Conservation (phyloP, 2,797 vertebrate genomes). For the Trichosurus vulpecula region DNA sequence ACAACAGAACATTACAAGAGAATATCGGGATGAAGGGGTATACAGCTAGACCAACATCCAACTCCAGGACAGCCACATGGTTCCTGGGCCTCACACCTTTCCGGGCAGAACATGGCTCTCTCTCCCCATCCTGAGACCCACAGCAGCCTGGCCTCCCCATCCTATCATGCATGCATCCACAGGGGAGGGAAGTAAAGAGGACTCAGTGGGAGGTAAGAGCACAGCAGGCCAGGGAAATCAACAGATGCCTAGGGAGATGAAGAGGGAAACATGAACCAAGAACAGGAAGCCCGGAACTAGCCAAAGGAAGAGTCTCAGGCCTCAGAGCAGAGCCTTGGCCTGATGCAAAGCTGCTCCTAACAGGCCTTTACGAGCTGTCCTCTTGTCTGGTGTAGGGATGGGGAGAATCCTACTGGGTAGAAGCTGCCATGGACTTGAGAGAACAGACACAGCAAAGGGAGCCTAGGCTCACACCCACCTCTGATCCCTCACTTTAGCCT, state of each 20-base stretch:
- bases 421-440: background rate
- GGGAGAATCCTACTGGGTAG: background rate
- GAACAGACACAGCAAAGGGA: background rate
- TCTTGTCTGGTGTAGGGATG: background rate
- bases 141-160: background rate
- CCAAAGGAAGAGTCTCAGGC: background rate
- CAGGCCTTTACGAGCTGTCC: background rate
- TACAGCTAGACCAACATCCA: background rate
- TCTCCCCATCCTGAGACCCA: background rate
- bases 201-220: background rate
- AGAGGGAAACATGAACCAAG: background rate
- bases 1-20: conserved; percentile 91
- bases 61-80: background rate
- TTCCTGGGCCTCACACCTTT: background rate
- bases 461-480: background rate
- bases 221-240: background rate
- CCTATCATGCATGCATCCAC: background rate
- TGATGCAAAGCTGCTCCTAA: too few species aligned
- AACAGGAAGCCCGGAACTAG: background rate
- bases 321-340: background rate
- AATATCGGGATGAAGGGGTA: conserved; percentile 37
- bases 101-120: too few species aligned
- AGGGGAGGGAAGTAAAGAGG: background rate
- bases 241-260: background rate
- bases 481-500: background rate